A percentile compares a stretch with the other conserved stretches of the same genome.
These are phyloP conservation scores for Pyrgus malvae DNA, from an alignment of 2,888 invertebrate genomes.

Conservation along the genomic window DNA sequence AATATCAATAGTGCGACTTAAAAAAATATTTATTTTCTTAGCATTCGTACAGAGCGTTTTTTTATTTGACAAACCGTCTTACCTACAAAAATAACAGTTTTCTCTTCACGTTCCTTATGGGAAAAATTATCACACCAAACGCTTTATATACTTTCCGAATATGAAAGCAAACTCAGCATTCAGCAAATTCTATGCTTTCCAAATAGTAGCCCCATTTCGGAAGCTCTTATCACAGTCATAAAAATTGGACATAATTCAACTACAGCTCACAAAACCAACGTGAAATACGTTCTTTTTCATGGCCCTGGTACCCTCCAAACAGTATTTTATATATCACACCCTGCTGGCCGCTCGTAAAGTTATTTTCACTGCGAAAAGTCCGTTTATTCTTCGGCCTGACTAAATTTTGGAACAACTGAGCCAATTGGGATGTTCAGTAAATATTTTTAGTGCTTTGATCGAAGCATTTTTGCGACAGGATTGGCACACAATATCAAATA, in stretches of 20 bases:
- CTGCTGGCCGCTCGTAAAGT: constrained; percentile 20
- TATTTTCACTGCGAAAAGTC: constrained; percentile 21
- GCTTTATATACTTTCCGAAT: not conserved
- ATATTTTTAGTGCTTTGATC: not conserved
- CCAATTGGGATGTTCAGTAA: not conserved
- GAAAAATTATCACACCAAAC: no score
- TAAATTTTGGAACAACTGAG: not conserved
- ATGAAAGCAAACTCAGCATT: not conserved
- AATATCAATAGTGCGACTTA: no score
- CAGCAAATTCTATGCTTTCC: not conserved
- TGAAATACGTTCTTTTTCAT: constrained; percentile 18
- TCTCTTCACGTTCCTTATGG: no score
- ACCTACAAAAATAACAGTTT: no score
- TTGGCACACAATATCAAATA: no score
- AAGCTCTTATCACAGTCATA: constrained; percentile 12
- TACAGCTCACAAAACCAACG: constrained; percentile 14
- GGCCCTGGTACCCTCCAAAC: constrained; percentile 13
- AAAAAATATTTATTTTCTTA: no score
- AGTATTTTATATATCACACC: constrained; percentile 28
- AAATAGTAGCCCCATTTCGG: not conserved
- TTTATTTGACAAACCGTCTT: no score
- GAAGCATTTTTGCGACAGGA: no score
- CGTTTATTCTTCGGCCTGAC: constrained; percentile 1
- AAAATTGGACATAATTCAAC: constrained; percentile 21
- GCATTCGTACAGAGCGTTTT: no score